phyloP scores from a whole-genome alignment of 2,797 vertebrate species.

The Aldrovandia affinis region DNA sequence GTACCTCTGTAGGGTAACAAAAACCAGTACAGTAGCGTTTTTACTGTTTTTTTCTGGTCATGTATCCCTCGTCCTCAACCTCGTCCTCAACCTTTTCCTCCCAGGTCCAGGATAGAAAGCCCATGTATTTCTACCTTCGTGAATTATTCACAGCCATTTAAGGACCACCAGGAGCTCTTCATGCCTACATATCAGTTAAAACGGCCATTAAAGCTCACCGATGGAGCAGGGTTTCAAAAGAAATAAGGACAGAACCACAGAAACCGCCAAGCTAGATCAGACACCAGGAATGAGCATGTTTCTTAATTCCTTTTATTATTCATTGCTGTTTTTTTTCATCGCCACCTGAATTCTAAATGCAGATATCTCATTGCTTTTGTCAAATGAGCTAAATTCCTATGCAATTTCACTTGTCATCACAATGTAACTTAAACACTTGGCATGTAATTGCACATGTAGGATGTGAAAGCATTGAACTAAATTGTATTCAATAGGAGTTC shows the following conservation, averaged over 20 bases:
- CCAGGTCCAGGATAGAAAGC: not conserved
- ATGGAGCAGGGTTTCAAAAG: not conserved
- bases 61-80: not conserved
- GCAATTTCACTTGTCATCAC: not conserved
- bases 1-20: no score
- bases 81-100: not conserved
- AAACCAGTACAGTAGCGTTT: not conserved
- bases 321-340: not conserved
- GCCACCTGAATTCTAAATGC: not conserved
- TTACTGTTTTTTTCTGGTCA: not conserved
- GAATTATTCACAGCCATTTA: conserved; percentile 2
- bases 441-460: no score
- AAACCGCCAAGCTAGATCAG: not conserved
- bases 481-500: no score
- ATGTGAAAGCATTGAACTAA: no score
- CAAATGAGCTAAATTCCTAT: not conserved
- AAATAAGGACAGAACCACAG: not conserved
- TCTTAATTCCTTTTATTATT: not conserved
- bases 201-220: not conserved
- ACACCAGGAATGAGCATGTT: not conserved
- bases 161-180: not conserved
- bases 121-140: not conserved
- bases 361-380: not conserved
- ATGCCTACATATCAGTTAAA: not conserved
- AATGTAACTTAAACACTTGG: not conserved